Base-by-base conservation (phyloP, 2,113 vertebrate species). In the Serinus canaria region DNA sequence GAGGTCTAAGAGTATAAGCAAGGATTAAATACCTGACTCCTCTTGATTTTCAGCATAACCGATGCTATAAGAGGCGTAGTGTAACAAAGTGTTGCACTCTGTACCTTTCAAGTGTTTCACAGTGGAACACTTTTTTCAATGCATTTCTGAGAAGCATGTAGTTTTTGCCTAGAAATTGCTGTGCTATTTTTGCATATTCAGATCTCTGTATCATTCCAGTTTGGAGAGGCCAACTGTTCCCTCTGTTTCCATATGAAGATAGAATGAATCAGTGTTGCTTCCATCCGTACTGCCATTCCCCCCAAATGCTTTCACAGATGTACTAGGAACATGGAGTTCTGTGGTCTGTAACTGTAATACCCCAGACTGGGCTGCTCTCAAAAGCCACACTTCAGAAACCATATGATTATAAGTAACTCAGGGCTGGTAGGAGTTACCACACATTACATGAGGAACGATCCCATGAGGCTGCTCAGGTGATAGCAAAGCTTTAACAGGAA, bases 211-310 rank as follows among this genome's bases (percentile, higher is more conserved):
- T 77, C 56, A 81, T 91, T 95, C 83, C 85, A 92, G 60, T 93
- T 94, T 93, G 73, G 86, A 93, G 76, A 88, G 60, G 76, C 96
- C 95, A 96, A 96, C 94, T 96, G 95, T 97, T 96, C 92, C 21
- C 92, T 92, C 94, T 86, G 83, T 79, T 95, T 93, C 90, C 83
- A 62, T 41, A 86, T 90, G 90, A 95, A 94, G 88, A 90, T 43
- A 89, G 76, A 93, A 93, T 97, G 93, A 96, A 97, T 97, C 93
- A 95, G 90, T 92, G 90, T 55, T 95, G 72, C 90, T 95, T 92
- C 88, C 80, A 90, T 76, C 73, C 80, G 1, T 90, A 58, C 62
- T 87, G 83, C 93, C 79, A 41, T 87, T 95, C 83, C 66, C 66
- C 79, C 69, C 93, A 93, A 94, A 90, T 93, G 92, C 72, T 96